A percentile compares a stretch with the other conserved stretches of the same genome.
phyloP scores from a whole-genome alignment of 1,140 invertebrate species.

The Pseudomyrmex dendroicus region DNA sequence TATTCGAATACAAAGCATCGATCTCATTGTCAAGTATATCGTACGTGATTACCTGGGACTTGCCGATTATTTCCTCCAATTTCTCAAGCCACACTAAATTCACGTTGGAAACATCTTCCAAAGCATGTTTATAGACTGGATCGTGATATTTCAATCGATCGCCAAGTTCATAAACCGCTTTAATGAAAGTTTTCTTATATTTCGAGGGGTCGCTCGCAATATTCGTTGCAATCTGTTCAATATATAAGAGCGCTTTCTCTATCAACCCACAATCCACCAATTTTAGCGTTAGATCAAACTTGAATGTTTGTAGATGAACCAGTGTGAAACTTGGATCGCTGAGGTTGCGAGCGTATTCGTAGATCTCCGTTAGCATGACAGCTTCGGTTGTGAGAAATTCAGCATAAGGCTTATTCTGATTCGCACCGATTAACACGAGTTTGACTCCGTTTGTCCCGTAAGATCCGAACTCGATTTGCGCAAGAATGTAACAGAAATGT shows the following conservation, averaged over 20 bases:
- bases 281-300: conserved; percentile 90
- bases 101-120: conserved; percentile 78
- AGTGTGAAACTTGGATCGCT: conserved; percentile 91
- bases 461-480: conserved; percentile 90
- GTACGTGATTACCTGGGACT: conserved; percentile 74
- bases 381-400: conserved; percentile 93
- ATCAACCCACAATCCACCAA: conserved; percentile 92
- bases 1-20: neutral
- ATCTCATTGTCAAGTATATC: neutral
- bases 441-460: conserved; percentile 88
- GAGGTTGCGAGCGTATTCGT: conserved; percentile 95
- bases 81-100: conserved; percentile 81
- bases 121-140: conserved; percentile 86
- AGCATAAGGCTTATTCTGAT: conserved; percentile 87
- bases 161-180: conserved; percentile 88
- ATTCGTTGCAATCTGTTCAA: conserved; percentile 91
- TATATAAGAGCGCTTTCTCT: conserved; percentile 92
- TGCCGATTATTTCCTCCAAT: conserved; percentile 78
- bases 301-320: conserved; percentile 89
- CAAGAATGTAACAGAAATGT: conserved; percentile 97
- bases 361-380: conserved; percentile 97
- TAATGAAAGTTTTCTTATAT: conserved; percentile 87
- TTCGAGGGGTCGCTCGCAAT: conserved; percentile 87
- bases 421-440: conserved; percentile 92
- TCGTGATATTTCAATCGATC: conserved; percentile 93